Evolutionary conservation across 2,888 invertebrate species (phyloP).

Genomic region (Eilema griseolum): DNA sequence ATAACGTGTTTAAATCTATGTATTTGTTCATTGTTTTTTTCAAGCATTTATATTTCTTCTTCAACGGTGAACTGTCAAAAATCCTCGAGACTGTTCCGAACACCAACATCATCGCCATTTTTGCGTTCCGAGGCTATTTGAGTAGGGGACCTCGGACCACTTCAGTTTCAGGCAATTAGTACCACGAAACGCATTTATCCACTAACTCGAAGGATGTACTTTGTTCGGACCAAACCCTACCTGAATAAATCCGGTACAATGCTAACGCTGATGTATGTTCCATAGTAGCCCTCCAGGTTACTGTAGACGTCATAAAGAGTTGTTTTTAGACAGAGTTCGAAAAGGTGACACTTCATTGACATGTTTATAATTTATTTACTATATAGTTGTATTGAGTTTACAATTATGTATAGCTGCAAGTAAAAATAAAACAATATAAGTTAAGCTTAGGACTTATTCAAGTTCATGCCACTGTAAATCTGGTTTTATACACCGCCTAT

Average conservation of each 20-base stretch:
- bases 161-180: too few species aligned
- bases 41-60: neutral
- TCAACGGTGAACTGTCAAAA: neutral
- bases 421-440: neutral
- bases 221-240: too few species aligned
- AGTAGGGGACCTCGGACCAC: too few species aligned
- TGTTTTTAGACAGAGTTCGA: neutral
- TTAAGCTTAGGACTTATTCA: conserved; percentile 24
- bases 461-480: conserved; percentile 44
- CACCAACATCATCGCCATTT: too few species aligned
- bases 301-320: neutral
- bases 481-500: conserved; percentile 39
- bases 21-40: neutral
- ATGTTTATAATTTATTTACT: too few species aligned
- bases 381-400: too few species aligned
- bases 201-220: too few species aligned
- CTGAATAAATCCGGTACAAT: too few species aligned
- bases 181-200: too few species aligned
- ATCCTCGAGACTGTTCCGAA: too few species aligned
- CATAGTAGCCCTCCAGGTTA: neutral
- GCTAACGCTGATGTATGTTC: neutral
- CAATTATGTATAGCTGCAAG: too few species aligned
- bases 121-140: too few species aligned
- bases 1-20: neutral
- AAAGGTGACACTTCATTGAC: neutral